Base-by-base conservation (phyloP, 2,888 invertebrate genomes). In the Epirrhoe tristata region DNA sequence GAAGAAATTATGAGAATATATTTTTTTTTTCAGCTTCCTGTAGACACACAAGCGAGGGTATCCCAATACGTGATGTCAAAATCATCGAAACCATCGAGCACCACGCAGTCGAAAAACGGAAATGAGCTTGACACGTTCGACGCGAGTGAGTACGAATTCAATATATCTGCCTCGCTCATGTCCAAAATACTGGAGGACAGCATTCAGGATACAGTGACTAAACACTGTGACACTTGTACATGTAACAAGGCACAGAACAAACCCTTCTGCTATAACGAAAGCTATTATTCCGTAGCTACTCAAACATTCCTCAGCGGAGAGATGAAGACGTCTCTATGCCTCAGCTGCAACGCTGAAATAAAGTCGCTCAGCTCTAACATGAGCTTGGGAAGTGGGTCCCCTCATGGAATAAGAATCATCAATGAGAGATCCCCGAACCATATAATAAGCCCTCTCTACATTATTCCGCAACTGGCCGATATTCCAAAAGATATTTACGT, bases 1-100 rank as follows among this genome's bases (percentile, higher is more conserved):
- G 24, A 24, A 24, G 24, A 24, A 24, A 24, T 24, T 24, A 24
- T 3, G 24, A 24, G 24, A 24, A 24, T 24, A 24, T 43, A 12
- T 12, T 1, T 5, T 43, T 39, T 12, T 53, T 93, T 94, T 64
- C 92, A 98, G 98, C 95, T 99, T 81, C 98, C 99, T 62, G 94
- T 96, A 48, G 98, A 98, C 87, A 96, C 98, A 43, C 99, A 99
- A 93, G 96, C 97, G 54, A 96, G 98, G 89, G 98, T 98, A 1
- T 96, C 96, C 36, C 95, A 96, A 36, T 97, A 97, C 81, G 95
- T 96, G 63, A 95, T 95, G 82, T 95, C 95, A 54, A 96, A 96
- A 84, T 86, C 91, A 46, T 77, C 87, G 0, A 91, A 90, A 65
- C 83, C 86, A 1, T 88, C 94, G 0, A 87, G 87, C 70, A 94